phyloP scores from a whole-genome alignment of 2,113 vertebrate species.

The Macquaria ambigua region DNA sequence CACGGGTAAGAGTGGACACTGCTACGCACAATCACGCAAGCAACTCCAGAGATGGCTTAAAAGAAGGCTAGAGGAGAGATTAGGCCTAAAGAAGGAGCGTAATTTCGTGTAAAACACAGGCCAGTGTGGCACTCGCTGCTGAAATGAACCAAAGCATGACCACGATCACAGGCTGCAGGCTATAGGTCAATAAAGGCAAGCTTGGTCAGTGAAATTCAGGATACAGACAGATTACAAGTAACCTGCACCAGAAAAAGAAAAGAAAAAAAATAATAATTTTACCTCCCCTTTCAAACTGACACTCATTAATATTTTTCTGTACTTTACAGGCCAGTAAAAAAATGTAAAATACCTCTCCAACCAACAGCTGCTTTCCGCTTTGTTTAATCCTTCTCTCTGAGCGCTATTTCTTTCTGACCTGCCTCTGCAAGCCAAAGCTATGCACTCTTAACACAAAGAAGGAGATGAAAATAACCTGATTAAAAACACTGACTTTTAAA shows the following conservation, averaged over 20 bases:
- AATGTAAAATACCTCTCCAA: background rate
- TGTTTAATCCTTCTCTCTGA: slow-evolving; percentile 28
- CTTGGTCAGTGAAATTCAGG: background rate
- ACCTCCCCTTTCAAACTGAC: background rate
- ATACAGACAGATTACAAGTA: background rate
- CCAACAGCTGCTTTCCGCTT: slow-evolving; percentile 30
- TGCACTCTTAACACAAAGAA: slow-evolving; percentile 54
- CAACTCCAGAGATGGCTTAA: background rate
- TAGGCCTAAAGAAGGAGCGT: slow-evolving; percentile 2
- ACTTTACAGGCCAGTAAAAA: background rate
- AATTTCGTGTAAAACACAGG: slow-evolving; percentile 26
- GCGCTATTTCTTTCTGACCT: slow-evolving; percentile 62
- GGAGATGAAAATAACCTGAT: slow-evolving; percentile 76
- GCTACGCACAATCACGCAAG: slow-evolving; percentile 31
- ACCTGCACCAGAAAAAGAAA: background rate
- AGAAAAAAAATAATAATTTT: background rate
- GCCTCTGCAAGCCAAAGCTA: slow-evolving; percentile 64
- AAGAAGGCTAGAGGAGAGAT: background rate
- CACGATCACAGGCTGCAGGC: background rate
- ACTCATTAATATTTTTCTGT: background rate
- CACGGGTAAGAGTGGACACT: slow-evolving; percentile 45
- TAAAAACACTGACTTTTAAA: slow-evolving; percentile 77
- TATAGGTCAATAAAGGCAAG: background rate
- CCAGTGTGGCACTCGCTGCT: background rate
- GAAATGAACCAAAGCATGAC: slow-evolving; percentile 15